phyloP scores from a whole-genome alignment of 2,113 vertebrate genomes.

The Sinocyclocheilus anshuiensis region DNA sequence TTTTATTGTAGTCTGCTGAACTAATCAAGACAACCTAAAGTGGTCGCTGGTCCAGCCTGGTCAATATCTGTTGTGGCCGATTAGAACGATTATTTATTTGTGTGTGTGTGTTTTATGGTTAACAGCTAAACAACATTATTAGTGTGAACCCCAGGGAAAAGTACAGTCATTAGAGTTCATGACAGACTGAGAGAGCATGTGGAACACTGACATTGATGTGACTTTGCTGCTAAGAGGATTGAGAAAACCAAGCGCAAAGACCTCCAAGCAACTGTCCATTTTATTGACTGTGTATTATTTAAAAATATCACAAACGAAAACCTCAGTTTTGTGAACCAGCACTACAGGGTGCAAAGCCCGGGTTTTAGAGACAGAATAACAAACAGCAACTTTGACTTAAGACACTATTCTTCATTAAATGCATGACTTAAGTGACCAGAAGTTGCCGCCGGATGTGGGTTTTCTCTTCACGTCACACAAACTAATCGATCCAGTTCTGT shows the following conservation, averaged over 20 bases:
- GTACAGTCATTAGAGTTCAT: background rate
- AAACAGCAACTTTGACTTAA: background rate
- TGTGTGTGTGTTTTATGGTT: background rate
- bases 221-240: slow-evolving; percentile 21
- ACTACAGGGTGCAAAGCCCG: background rate
- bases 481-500: background rate
- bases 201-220: slow-evolving; percentile 4
- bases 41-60: background rate
- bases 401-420: background rate
- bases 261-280: background rate
- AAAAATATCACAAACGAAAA: background rate
- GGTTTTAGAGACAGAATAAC: background rate
- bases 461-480: background rate
- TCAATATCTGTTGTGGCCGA: background rate
- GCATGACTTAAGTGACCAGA: background rate
- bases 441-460: background rate
- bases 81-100: background rate
- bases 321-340: background rate
- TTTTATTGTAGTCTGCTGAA: background rate
- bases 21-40: background rate
- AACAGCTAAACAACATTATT: background rate
- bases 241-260: background rate
- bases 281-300: background rate
- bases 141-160: background rate
- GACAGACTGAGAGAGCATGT: background rate